Conservation (phyloP, 2,888 invertebrate species). For the Nomada flava region DNA sequence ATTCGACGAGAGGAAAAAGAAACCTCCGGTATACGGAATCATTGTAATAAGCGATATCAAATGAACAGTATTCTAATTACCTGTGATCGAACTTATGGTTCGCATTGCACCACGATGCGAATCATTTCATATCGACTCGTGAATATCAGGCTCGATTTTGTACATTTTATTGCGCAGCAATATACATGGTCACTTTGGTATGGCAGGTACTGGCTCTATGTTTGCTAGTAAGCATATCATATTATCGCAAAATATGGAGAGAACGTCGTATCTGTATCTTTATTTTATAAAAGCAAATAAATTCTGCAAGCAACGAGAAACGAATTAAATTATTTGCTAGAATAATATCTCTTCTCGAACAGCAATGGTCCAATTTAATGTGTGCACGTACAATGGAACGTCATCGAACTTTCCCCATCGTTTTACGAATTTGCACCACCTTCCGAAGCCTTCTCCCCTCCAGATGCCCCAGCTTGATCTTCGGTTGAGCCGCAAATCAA, state of each 20-base stretch:
- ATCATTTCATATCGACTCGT: slow-evolving; percentile 69
- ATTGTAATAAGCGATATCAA: slow-evolving; percentile 30
- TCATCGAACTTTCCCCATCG: neutral
- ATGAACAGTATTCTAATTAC: slow-evolving; percentile 52
- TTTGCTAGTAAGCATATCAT: slow-evolving; percentile 61
- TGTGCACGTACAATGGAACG: neutral
- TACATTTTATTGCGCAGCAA: slow-evolving; percentile 64
- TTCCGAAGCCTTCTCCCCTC: slow-evolving; percentile 39
- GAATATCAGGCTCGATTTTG: slow-evolving; percentile 66
- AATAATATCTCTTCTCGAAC: neutral
- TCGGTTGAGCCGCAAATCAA: slow-evolving; percentile 88
- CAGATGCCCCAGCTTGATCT: slow-evolving; percentile 85
- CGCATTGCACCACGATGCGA: slow-evolving; percentile 78
- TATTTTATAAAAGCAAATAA: slow-evolving; percentile 82
- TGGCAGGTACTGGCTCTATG: slow-evolving; percentile 52
- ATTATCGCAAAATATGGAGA: slow-evolving; percentile 54
- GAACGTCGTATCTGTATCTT: slow-evolving; percentile 76
- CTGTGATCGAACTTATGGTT: slow-evolving; percentile 71
- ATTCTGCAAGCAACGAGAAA: slow-evolving; percentile 76
- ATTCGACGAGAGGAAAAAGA: neutral
- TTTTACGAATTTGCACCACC: slow-evolving; percentile 16
- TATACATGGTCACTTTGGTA: slow-evolving; percentile 69
- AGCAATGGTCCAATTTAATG: neutral
- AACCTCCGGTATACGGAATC: slow-evolving; percentile 25
- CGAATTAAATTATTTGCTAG: slow-evolving; percentile 2